Evolutionary conservation across 2,888 invertebrate genomes (phyloP).

Genomic region (Halictus quadricinctus): DNA sequence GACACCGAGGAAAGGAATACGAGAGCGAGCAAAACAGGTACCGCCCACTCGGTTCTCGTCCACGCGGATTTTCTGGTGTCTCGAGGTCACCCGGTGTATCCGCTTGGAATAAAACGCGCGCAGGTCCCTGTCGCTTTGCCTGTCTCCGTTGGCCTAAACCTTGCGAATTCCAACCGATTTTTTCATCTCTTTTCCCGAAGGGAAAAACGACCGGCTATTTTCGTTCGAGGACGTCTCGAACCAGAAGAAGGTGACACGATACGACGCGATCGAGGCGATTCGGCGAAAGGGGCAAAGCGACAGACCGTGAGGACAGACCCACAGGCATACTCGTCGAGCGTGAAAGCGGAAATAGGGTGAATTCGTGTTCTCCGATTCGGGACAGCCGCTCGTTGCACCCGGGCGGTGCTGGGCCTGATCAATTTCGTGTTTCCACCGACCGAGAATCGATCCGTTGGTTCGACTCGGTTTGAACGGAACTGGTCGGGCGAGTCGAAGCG

Average conservation of each 20-base stretch:
- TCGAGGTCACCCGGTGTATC: constrained; percentile 77
- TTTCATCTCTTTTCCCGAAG: background rate
- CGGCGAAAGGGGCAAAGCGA: background rate
- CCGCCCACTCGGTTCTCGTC: constrained; percentile 76
- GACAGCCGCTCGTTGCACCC: background rate
- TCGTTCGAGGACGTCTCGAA: constrained; percentile 11
- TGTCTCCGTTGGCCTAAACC: constrained; percentile 43
- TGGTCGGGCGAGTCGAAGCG: constrained; percentile 39
- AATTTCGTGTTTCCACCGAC: background rate
- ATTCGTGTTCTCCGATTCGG: constrained; percentile 17
- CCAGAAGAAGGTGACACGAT: background rate
- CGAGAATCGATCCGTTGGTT: background rate
- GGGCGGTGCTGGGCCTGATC: background rate
- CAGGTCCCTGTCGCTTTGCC: constrained; percentile 44
- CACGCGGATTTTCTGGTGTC: constrained; percentile 75
- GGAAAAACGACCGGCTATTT: constrained; percentile 12
- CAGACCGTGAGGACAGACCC: constrained; percentile 6
- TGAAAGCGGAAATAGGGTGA: constrained; percentile 36
- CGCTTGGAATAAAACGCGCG: constrained; percentile 50
- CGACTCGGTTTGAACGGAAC: constrained; percentile 24
- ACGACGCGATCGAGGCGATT: background rate
- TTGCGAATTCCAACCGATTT: constrained; percentile 27
- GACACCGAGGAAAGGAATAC: constrained; percentile 52
- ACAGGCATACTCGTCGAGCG: background rate
- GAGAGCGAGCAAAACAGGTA: constrained; percentile 68